Evolutionary conservation across 2,797 vertebrate genomes (phyloP).

Genomic region (Spinus pinus): DNA sequence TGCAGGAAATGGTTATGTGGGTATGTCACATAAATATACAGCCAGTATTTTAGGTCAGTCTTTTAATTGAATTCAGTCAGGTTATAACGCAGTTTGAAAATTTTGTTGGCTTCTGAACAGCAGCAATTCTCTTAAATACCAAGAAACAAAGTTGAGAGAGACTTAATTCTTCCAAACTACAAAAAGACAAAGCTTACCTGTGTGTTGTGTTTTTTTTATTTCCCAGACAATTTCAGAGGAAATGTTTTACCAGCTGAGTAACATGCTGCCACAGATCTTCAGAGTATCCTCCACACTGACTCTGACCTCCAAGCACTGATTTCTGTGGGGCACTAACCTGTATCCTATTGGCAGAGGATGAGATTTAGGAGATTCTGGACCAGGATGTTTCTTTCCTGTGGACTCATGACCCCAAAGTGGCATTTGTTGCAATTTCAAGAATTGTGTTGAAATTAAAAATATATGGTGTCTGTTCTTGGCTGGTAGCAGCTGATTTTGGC

Average conservation of each 20-base stretch:
- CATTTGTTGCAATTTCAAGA: neutral
- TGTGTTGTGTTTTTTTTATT: neutral
- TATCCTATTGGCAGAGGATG: neutral
- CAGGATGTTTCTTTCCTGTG: neutral
- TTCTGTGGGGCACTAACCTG: neutral
- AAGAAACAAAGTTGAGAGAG: neutral
- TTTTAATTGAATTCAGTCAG: neutral
- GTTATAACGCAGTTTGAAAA: neutral
- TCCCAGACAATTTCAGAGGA: constrained; percentile 95
- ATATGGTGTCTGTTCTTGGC: neutral
- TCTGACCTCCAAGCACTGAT: constrained; percentile 91
- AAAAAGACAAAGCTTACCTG: neutral
- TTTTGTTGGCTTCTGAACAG: neutral
- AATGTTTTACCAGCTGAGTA: constrained; percentile 97
- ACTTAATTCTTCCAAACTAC: neutral
- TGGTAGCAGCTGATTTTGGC: neutral
- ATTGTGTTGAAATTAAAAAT: neutral
- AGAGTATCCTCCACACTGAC: constrained; percentile 94
- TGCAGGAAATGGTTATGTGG: neutral
- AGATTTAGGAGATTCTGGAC: neutral
- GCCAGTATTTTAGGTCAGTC: neutral
- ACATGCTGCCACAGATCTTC: constrained; percentile 99
- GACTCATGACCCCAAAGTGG: neutral
- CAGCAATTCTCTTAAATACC: neutral
- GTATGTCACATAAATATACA: neutral